Conservation (phyloP, 2,888 invertebrate genomes). For the Andrena bucephala region DNA sequence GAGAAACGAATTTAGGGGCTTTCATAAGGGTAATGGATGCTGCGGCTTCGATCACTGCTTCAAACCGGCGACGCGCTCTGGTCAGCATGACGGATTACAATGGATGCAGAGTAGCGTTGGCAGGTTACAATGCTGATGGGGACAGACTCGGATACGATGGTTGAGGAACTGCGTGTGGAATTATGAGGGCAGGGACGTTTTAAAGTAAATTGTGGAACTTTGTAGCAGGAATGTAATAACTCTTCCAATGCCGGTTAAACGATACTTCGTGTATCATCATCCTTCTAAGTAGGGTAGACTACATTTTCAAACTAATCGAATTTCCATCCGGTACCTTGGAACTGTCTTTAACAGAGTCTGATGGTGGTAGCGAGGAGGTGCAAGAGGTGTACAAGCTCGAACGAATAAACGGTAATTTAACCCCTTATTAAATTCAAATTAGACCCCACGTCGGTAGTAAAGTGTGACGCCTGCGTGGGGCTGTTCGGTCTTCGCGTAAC, state of each 20-base stretch:
- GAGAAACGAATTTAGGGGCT: slow-evolving; percentile 41
- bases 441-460: slow-evolving; percentile 59
- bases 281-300: neutral
- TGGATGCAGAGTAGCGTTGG: neutral
- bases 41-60: slow-evolving; percentile 12
- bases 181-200: too few species aligned
- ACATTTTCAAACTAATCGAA: slow-evolving; percentile 14
- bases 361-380: slow-evolving; percentile 12
- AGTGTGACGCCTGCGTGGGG: slow-evolving; percentile 47
- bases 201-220: too few species aligned
- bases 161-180: too few species aligned
- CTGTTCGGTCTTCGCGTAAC: slow-evolving; percentile 63
- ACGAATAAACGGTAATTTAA: slow-evolving; percentile 77
- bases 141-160: too few species aligned
- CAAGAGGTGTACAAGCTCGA: slow-evolving; percentile 43
- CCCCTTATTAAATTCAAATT: slow-evolving; percentile 82
- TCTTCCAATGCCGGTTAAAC: neutral
- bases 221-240: too few species aligned
- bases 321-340: neutral
- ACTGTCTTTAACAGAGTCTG: slow-evolving; percentile 9
- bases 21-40: slow-evolving; percentile 54
- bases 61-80: neutral
- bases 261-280: neutral
- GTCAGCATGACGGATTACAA: neutral
- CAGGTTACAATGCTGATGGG: too few species aligned